Percentiles rank a stretch among this genome's conserved stretches.
phyloP scores from a whole-genome alignment of 2,888 invertebrate genomes.

The Epiblema foenella region DNA sequence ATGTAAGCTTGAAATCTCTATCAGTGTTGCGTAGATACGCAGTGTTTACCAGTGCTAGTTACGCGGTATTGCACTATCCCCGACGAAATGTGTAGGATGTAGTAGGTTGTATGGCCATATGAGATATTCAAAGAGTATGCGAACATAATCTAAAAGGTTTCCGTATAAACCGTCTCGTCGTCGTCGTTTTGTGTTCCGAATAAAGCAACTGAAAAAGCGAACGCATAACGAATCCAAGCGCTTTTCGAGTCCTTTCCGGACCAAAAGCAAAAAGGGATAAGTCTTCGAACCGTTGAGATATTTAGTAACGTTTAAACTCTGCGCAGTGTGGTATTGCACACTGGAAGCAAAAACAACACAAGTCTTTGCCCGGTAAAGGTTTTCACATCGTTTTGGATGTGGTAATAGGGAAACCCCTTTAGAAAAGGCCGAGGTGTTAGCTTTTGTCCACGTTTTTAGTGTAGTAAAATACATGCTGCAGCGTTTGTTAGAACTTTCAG shows the following conservation, averaged over 20 bases:
- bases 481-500: conserved; percentile 9
- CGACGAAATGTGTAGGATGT: too few species aligned
- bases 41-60: too few species aligned
- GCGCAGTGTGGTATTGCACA: neutral
- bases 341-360: conserved; percentile 11
- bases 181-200: conserved; percentile 36
- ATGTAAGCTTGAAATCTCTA: too few species aligned
- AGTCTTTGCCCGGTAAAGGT: conserved; percentile 7
- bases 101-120: neutral
- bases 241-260: conserved; percentile 13
- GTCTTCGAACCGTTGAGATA: neutral
- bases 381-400: conserved; percentile 4
- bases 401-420: conserved; percentile 8
- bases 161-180: conserved; percentile 23
- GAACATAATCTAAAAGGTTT: conserved; percentile 32
- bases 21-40: too few species aligned
- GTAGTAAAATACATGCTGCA: conserved; percentile 29
- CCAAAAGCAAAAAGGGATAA: conserved; percentile 8
- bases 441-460: conserved; percentile 38
- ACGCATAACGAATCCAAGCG: conserved; percentile 38
- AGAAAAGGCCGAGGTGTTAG: conserved; percentile 40
- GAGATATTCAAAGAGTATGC: neutral
- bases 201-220: conserved; percentile 39
- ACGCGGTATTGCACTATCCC: too few species aligned
- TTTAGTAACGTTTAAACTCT: neutral